phyloP scores from a whole-genome alignment of 1,140 invertebrate genomes.

The Nasonia longicornis region DNA sequence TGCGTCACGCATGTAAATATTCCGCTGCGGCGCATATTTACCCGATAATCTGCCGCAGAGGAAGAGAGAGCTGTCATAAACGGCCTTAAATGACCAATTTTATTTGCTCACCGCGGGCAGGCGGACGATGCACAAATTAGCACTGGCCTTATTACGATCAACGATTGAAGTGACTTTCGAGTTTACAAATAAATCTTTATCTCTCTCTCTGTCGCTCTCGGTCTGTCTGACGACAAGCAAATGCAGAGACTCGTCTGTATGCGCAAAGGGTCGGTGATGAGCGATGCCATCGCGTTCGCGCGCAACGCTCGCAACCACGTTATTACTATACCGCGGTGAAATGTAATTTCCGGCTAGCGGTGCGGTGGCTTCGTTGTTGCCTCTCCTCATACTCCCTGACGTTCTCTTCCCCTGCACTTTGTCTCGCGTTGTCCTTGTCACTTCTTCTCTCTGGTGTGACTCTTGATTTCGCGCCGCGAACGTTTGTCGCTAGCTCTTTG shows the following conservation, averaged over 20 bases:
- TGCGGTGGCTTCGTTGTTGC: conserved; percentile 56
- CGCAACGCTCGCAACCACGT: conserved; percentile 53
- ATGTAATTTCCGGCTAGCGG: conserved; percentile 67
- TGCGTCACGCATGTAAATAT: not conserved
- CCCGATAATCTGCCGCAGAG: not conserved
- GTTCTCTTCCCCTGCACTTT: not conserved
- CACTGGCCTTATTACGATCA: conserved; percentile 1
- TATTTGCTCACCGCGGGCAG: not conserved
- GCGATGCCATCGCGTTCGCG: conserved; percentile 34
- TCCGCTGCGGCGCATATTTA: not conserved
- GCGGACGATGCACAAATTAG: conserved; percentile 8
- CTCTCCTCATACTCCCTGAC: conserved; percentile 50
- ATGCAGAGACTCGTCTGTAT: conserved; percentile 44
- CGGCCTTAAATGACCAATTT: conserved; percentile 9
- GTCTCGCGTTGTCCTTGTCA: conserved; percentile 8
- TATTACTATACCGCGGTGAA: conserved; percentile 64
- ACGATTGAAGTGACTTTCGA: not conserved
- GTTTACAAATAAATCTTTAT: conserved; percentile 46
- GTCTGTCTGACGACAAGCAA: not conserved
- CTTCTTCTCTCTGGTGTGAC: not conserved
- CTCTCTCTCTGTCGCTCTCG: not conserved
- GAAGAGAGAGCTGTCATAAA: not conserved
- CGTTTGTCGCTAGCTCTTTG: not conserved
- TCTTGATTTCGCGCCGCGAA: not conserved
- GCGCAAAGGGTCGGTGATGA: conserved; percentile 33